These are phyloP conservation scores for Achatina immaculata DNA, from an alignment of 1,140 invertebrate species.

Conservation along the genomic window DNA sequence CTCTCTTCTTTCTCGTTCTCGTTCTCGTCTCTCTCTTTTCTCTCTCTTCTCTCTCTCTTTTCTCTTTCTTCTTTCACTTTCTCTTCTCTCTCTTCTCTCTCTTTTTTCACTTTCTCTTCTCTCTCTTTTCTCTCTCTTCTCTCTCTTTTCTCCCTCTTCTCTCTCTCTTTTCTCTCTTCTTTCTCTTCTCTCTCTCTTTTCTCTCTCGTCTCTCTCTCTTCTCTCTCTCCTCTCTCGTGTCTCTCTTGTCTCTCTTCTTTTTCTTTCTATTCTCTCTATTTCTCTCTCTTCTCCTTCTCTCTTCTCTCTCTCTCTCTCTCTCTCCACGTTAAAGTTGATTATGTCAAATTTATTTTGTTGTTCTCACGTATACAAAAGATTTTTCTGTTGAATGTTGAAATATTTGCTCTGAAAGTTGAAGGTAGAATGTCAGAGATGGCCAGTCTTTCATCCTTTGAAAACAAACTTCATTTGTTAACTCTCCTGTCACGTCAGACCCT, in stretches of 20 bases:
- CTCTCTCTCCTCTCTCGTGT: not conserved
- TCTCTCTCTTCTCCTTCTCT: not conserved
- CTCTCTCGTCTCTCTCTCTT: not conserved
- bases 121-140: not conserved
- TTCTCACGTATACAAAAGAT: no score
- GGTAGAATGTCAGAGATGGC: no score
- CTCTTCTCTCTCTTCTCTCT: not conserved
- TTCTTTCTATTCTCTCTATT: not conserved
- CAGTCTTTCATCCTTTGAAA: no score
- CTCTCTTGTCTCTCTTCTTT: not conserved
- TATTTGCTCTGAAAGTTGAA: no score
- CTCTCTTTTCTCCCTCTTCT: not conserved
- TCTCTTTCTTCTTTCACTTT: slow-evolving; percentile 7
- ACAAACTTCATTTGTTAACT: no score
- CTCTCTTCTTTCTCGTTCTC: not conserved
- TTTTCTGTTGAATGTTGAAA: no score
- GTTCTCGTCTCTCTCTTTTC: not conserved
- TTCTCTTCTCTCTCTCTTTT: slow-evolving; percentile 13
- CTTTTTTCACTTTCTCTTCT: not conserved
- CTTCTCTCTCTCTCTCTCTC: not conserved
- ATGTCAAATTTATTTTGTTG: no score
- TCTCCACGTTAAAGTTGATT: no score
- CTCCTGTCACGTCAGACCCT: no score
- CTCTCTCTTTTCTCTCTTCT: not conserved
- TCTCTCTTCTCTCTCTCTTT: not conserved